phyloP scores from a whole-genome alignment of 2,888 invertebrate genomes.

The Apantesis nais region DNA sequence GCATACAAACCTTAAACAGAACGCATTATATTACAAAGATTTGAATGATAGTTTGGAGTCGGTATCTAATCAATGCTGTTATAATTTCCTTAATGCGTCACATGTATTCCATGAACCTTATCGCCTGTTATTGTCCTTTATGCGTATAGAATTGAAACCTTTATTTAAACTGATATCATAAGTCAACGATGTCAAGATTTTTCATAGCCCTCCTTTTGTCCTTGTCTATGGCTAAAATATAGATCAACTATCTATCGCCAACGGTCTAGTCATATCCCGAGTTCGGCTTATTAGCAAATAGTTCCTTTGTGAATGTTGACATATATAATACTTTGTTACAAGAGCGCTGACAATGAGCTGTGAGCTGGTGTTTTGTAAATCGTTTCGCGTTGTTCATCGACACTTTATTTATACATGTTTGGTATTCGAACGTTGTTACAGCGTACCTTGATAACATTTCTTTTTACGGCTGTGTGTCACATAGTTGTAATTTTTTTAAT shows the following conservation, averaged over 20 bases:
- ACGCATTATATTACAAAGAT: not conserved
- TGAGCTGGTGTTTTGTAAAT: conserved; percentile 59
- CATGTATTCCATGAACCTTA: conserved; percentile 2
- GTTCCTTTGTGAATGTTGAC: conserved; percentile 51
- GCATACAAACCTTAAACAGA: not conserved
- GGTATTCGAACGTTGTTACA: conserved; percentile 50
- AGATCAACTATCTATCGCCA: not conserved
- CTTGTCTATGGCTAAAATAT: not conserved
- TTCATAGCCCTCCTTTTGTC: not conserved
- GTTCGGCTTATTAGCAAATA: conserved; percentile 9
- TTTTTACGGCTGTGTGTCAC: conserved; percentile 24
- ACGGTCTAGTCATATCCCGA: not conserved
- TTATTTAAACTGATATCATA: conserved; percentile 2
- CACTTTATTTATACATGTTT: conserved; percentile 51
- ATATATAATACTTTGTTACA: conserved; percentile 50
- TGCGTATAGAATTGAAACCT: not conserved
- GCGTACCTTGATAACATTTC: conserved; percentile 41
- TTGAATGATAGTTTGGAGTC: not conserved
- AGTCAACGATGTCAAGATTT: conserved; percentile 1
- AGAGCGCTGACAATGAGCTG: conserved; percentile 53
- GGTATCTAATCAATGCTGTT: not conserved
- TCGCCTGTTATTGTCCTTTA: not conserved
- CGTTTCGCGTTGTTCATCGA: conserved; percentile 48
- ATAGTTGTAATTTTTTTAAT: conserved; percentile 17
- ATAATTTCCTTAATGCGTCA: conserved; percentile 6